Percentiles rank a stretch among this genome's conserved stretches.
phyloP scores from a whole-genome alignment of 2,888 invertebrate genomes.

The Bedellia somnulentella region DNA sequence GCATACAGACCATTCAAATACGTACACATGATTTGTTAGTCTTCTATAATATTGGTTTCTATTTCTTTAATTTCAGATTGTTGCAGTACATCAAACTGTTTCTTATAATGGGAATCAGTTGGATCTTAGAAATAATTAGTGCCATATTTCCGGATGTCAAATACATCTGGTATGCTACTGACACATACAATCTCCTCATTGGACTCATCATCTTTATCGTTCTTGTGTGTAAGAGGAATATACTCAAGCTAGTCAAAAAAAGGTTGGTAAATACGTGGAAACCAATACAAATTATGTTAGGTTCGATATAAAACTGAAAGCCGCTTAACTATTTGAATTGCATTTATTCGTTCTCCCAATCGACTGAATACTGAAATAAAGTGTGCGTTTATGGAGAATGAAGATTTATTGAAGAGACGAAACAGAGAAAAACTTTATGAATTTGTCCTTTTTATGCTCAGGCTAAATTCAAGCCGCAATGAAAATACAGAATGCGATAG shows the following conservation, averaged over 20 bases:
- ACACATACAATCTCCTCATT: conserved; percentile 68
- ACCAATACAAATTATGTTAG: too few species aligned
- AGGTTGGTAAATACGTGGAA: conserved; percentile 48
- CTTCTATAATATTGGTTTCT: too few species aligned
- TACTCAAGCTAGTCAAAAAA: conserved; percentile 62
- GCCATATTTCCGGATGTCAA: conserved; percentile 50
- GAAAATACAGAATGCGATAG: too few species aligned
- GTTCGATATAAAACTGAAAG: too few species aligned
- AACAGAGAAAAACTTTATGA: too few species aligned
- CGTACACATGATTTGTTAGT: too few species aligned
- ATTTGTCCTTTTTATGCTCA: too few species aligned
- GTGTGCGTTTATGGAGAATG: too few species aligned
- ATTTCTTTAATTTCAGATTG: too few species aligned
- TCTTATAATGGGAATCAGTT: conserved; percentile 74
- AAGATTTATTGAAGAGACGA: background rate
- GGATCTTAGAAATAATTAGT: conserved; percentile 73
- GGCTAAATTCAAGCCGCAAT: too few species aligned
- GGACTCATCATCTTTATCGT: conserved; percentile 72
- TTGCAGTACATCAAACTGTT: conserved; percentile 70
- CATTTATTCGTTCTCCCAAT: background rate
- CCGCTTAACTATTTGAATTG: too few species aligned
- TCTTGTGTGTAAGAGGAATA: conserved; percentile 73
- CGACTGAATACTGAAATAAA: background rate
- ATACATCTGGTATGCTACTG: conserved; percentile 63
- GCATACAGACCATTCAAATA: too few species aligned